Base-by-base conservation (phyloP, 2,888 invertebrate genomes). In the Idaea dimidiata region DNA sequence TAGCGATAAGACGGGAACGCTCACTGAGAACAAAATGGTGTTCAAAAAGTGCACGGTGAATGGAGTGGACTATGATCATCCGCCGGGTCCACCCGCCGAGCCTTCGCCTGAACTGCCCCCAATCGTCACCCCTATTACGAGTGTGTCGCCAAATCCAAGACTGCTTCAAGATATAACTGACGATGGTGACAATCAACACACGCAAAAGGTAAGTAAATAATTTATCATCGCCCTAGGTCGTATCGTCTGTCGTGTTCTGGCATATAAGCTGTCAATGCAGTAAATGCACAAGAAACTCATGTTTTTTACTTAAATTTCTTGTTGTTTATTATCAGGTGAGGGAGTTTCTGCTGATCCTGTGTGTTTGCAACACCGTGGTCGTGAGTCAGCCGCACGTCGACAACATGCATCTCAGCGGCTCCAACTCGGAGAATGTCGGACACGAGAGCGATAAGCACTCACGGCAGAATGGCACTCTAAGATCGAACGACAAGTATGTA, bases 1-100 rank as follows among this genome's bases (percentile, higher is more conserved):
- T 89, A 98, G 97, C 10, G 99, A 99, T 86, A 99, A 99, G 91
- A 99, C 99, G 0, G 99, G 99, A 6, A 99, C 99, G 1, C 91
- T 99, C 63, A 99, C 99, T 0, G 99, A 99, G 88, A 99, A 99
- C 86, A 96, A 97, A 87, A 99, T 99, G 99, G 94, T 98, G 79
- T 99, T 99, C 88, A 95, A 97, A 63, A 94, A 97, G 59, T 99
- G 99, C 81, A 95, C 97, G 2, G 96, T 99, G 31, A 96, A 95
- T 24, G 99, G 98, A 0, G 94, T 96, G 55, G 98, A 99, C 87
- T 99, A 98, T 82, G 96, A 96, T 79, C 98, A 98, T 83, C 95
- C 95, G 0, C 94, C 95, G 7, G 95, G 95, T 0, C 94, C 96
- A 31, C 94, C 96, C 6, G 95, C 96, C 67, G 94, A 95, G 76